These are phyloP conservation scores for Zaprionus ghesquierei DNA, from an alignment of 1,140 invertebrate genomes.

Conservation along the genomic window DNA sequence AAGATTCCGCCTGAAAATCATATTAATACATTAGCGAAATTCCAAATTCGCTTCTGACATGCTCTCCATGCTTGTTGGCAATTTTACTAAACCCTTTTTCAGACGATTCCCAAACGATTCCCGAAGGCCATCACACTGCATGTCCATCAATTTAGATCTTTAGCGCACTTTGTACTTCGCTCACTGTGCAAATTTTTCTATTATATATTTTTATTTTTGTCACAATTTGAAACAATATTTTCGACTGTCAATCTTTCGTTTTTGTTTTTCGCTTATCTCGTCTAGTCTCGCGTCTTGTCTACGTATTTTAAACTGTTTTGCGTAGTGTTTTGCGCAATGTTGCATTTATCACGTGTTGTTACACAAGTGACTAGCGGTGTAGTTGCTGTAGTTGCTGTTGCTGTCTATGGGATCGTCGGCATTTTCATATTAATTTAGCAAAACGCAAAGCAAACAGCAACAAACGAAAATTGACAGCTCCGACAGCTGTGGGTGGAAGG, in stretches of 20 bases:
- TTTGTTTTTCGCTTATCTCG: background rate
- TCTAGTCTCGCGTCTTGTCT: too few relatives aligned
- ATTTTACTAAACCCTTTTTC: too few relatives aligned
- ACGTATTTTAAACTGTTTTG: background rate
- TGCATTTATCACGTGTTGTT: background rate
- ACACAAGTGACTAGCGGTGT: background rate
- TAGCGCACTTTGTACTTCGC: background rate
- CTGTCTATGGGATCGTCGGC: conserved; percentile 22
- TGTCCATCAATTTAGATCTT: background rate
- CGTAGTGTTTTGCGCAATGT: background rate
- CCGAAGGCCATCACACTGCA: background rate
- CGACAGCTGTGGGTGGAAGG: conserved; percentile 35
- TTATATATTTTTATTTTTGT: background rate
- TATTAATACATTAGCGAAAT: too few relatives aligned
- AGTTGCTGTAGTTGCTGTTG: background rate
- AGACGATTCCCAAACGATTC: too few relatives aligned
- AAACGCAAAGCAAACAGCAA: conserved; percentile 62
- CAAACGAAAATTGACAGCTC: conserved; percentile 71
- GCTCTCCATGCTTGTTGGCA: too few relatives aligned
- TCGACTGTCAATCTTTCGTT: background rate
- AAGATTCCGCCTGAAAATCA: too few relatives aligned
- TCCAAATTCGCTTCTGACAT: too few relatives aligned
- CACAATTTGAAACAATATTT: background rate
- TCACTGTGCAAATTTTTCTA: background rate
- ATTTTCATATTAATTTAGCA: conserved; percentile 62